Percentiles rank a stretch among this genome's conserved stretches.
Evolutionary conservation across 2,888 invertebrate species (phyloP).

Genomic region (Charanyca ferruginea): DNA sequence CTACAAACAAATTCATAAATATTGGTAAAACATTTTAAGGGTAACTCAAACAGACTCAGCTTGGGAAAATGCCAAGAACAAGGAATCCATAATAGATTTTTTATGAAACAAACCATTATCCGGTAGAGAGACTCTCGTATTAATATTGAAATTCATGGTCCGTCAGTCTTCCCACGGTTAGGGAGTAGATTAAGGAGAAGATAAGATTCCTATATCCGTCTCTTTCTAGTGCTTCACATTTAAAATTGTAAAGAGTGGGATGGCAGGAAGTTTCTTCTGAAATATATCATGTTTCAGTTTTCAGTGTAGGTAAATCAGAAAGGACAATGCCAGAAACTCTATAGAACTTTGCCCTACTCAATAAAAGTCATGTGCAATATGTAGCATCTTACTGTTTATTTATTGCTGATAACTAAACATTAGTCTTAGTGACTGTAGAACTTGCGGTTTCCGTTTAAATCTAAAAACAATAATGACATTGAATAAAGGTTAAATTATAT

Average conservation of each 20-base stretch:
- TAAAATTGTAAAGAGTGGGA: neutral
- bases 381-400: too few relatives aligned
- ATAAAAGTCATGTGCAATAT: too few relatives aligned
- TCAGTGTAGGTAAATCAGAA: too few relatives aligned
- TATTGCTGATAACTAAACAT: too few relatives aligned
- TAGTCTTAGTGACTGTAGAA: too few relatives aligned
- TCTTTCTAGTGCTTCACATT: constrained; percentile 33
- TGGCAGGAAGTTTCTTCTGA: constrained; percentile 1
- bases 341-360: too few relatives aligned
- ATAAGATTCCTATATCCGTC: constrained; percentile 34
- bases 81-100: constrained; percentile 62
- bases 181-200: constrained; percentile 40
- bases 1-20: constrained; percentile 25
- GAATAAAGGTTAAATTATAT: too few relatives aligned
- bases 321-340: too few relatives aligned
- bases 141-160: constrained; percentile 66
- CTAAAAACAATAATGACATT: too few relatives aligned
- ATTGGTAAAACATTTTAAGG: constrained; percentile 41
- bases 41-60: constrained; percentile 16
- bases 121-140: constrained; percentile 60
- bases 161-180: constrained; percentile 67
- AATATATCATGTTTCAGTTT: neutral
- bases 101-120: constrained; percentile 69
- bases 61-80: constrained; percentile 48
- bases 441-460: too few relatives aligned